Base-by-base conservation (phyloP, 2,888 invertebrate species). In the Drosophila eohydei region DNA sequence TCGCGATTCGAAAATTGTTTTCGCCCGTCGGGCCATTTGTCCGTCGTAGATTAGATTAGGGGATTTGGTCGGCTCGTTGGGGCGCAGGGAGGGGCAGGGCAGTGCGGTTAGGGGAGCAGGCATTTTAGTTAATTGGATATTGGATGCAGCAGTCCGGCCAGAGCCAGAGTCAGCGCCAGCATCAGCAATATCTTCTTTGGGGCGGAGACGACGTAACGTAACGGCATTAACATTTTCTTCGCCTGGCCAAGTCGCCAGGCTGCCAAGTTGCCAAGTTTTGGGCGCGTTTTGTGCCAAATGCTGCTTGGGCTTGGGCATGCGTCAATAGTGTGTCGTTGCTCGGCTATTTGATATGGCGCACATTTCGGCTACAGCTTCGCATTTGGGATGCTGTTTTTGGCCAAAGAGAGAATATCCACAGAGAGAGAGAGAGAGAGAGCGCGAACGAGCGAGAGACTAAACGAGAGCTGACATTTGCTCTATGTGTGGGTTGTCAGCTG, bases 1-100 rank as follows among this genome's bases (percentile, higher is more conserved):
- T 73, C 75, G 71, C 73, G 80, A 80, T 75, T 78, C 78, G 85
- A 82, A 83, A 78, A 85, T 75, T 82, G 80, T 78, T 77, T 65
- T 78, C 64, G 69, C 65, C 77, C 78, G 78, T 73, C 74, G 78
- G 66, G 78, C 74, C 78, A 77, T 77, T 77, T 77, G 74, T 77
- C 78, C 74, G 69, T 73, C 77, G 74, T 74, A 73, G 66, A 77
- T 77, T 78, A 77, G 77, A 77, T 77, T 77, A 77, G 78, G 66
- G 65, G 73, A 73, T 77, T 77, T 77, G 78, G 58, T 52, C 54
- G 60, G 59, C 51, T 40, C 46, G 28, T 36, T 41, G 38, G 58
- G 54, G 26, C 2, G 8, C 2, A 8, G 34, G 34, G 34, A 2
- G 8, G 34, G 32, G 48, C 48, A n/a, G 48, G 48, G 14, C 26